A percentile compares a stretch with the other conserved stretches of the same genome.
These are phyloP conservation scores for Sylvicola cinctus DNA, from an alignment of 2,888 invertebrate species.

Conservation along the genomic window DNA sequence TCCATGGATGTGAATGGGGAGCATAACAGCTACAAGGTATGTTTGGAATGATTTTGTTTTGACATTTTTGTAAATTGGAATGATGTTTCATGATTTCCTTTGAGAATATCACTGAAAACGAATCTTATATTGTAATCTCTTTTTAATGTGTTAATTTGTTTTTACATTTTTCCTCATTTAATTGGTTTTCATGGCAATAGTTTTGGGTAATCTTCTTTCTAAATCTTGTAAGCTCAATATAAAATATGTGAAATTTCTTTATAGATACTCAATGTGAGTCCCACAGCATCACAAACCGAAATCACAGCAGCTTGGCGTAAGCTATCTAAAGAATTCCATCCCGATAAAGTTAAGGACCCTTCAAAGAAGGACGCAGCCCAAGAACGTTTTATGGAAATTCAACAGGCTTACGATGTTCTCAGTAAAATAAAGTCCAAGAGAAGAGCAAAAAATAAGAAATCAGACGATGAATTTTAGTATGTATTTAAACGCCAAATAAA, in stretches of 20 bases:
- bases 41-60: constrained; percentile 1
- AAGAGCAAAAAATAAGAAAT: constrained; percentile 50
- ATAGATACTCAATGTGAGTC: constrained; percentile 51
- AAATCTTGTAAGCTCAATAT: not conserved
- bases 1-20: constrained; percentile 80
- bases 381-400: constrained; percentile 78
- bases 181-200: too few species aligned
- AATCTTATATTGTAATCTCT: too few species aligned
- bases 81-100: too few species aligned
- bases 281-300: constrained; percentile 66
- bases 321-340: constrained; percentile 71
- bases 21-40: constrained; percentile 65
- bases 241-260: constrained; percentile 6
- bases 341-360: constrained; percentile 70
- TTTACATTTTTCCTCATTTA: too few species aligned
- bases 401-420: constrained; percentile 76
- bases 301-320: constrained; percentile 65
- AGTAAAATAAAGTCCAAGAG: constrained; percentile 64
- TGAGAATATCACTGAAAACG: too few species aligned
- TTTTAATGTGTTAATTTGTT: too few species aligned
- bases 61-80: too few species aligned
- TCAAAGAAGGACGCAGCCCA: constrained; percentile 48
- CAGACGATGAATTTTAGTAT: constrained; percentile 27
- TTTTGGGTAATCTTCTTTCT: constrained; percentile 1
- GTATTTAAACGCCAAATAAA: too few species aligned